phyloP scores from a whole-genome alignment of 2,113 vertebrate species.

The Phoxinus phoxinus region DNA sequence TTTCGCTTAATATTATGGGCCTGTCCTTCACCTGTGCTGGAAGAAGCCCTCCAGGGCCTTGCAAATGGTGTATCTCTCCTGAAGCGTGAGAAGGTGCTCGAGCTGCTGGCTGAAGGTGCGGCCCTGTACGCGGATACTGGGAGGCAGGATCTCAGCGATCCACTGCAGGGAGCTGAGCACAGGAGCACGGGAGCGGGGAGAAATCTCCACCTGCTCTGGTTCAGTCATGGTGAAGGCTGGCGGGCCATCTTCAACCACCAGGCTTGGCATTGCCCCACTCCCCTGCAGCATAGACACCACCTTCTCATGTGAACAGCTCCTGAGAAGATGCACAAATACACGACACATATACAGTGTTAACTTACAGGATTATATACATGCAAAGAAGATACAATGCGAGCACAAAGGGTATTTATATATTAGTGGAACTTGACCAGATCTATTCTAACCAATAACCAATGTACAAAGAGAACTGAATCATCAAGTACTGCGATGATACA shows the following conservation, averaged over 20 bases:
- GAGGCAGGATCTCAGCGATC: constrained; percentile 95
- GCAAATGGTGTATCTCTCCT: constrained; percentile 90
- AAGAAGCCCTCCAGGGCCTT: constrained; percentile 95
- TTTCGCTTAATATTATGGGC: background rate
- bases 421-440: no score
- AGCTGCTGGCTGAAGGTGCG: constrained; percentile 96
- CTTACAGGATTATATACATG: background rate
- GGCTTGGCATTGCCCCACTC: constrained; percentile 95
- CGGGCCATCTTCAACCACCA: constrained; percentile 93
- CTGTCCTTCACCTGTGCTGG: constrained; percentile 87
- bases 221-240: constrained; percentile 76
- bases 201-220: constrained; percentile 60
- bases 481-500: no score
- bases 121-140: constrained; percentile 94
- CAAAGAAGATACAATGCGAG: no score
- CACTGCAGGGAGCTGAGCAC: constrained; percentile 95
- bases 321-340: constrained; percentile 59
- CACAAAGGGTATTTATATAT: no score
- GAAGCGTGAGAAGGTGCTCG: constrained; percentile 93
- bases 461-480: no score
- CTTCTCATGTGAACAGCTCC: constrained; percentile 96
- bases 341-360: background rate
- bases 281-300: constrained; percentile 98
- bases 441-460: no score
- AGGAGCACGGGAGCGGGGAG: constrained; percentile 78